Conservation (phyloP, 2,113 vertebrate genomes). For the Nipponia nippon region DNA sequence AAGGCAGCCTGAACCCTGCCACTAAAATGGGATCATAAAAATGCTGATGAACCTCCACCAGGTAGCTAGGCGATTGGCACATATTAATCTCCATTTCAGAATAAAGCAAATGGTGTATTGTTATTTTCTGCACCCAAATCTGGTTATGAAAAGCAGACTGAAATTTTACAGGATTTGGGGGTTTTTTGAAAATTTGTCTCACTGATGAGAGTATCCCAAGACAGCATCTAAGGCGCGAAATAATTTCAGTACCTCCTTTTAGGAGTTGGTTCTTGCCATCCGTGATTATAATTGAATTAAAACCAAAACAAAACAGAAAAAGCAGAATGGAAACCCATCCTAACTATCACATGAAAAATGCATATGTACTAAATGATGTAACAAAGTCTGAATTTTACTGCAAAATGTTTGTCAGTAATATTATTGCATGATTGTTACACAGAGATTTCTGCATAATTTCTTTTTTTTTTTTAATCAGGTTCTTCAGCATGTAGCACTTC, state of each 20-base stretch:
- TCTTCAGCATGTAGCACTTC: not conserved
- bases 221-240: not conserved
- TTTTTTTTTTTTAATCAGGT: not conserved
- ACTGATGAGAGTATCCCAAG: not conserved
- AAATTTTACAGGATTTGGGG: not conserved
- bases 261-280: not conserved
- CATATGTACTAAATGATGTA: not conserved
- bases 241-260: not conserved
- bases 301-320: not conserved
- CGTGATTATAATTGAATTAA: not conserved
- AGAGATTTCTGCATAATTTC: not conserved
- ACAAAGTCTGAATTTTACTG: not conserved
- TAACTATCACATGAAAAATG: not conserved
- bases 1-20: not conserved
- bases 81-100: not conserved
- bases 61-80: not conserved
- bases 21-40: not conserved
- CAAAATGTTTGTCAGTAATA: not conserved
- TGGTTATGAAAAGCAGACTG: not conserved
- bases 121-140: not conserved
- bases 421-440: not conserved
- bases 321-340: not conserved
- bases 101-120: accelerated
- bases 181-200: not conserved
- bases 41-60: not conserved